Base-by-base conservation (phyloP, 2,888 invertebrate species). In the Cryptophagus acutangulus region DNA sequence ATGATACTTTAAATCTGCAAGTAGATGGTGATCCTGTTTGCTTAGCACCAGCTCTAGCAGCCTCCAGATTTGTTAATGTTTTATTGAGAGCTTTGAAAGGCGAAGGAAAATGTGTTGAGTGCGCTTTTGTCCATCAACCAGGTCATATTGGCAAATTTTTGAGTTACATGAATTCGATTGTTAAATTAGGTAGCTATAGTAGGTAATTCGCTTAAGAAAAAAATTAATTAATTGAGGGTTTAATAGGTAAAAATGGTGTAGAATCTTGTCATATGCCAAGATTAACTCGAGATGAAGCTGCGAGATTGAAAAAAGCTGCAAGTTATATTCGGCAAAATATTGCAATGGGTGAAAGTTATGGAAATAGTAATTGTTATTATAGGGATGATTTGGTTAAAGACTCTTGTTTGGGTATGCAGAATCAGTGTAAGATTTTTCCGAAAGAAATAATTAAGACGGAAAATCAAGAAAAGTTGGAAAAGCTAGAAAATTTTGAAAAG, bases 91-190 rank as follows among this genome's bases (percentile, higher is more conserved):
- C 65, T 0, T 31, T 66, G 3, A 48, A 46, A 36, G 66, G 66
- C 3, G 55, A 61, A 8, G 50, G 51, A 2, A 57, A 59, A 33
- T 57, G 64, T 30, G 56, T 62, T 2, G 69, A 69, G 38, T 66
- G 63, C 43, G 66, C 66, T 28, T 70, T 61, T 50, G 64, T 69
- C 5, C 49, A 58, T 14, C 70, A 70, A 55, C 55, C 57, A 1
- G 64, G 63, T 2, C 64, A 66, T 36, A 62, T 67, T 17, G 58
- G 53, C 15, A 52, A 57, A 26, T 67, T 66, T 52, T 51, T 67
- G 18, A 63, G 66, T 1, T 70, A 69, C 28, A 66, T 66, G 66
- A 58, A 60, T 2, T 61, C 65, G 0, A 60, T 66, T 3, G 55
- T 65, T 2, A 55, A 55, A 52, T 51, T 66, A 40, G 61, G 66